These are phyloP conservation scores for Tiphia femorata DNA, from an alignment of 2,888 invertebrate species.

Conservation along the genomic window DNA sequence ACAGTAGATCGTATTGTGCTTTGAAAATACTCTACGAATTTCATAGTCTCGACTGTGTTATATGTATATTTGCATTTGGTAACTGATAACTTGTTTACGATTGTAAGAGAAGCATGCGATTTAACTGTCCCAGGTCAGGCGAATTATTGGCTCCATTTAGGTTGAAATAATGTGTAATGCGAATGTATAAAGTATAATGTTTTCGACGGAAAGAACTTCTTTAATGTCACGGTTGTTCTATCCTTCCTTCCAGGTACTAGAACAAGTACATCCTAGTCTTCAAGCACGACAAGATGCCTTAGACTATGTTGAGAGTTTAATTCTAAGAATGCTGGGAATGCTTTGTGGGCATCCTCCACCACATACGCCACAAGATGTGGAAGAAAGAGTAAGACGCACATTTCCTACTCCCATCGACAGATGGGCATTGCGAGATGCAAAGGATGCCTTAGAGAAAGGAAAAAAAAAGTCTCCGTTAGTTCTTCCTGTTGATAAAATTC, in stretches of 20 bases:
- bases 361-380: conserved; percentile 88
- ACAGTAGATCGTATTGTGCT: too few relatives aligned
- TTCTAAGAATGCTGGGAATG: conserved; percentile 88
- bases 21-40: too few relatives aligned
- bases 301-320: conserved; percentile 91
- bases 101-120: too few relatives aligned
- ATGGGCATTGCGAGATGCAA: conserved; percentile 93
- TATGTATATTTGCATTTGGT: too few relatives aligned
- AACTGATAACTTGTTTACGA: too few relatives aligned
- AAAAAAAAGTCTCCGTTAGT: conserved; percentile 81
- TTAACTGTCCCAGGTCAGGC: too few relatives aligned
- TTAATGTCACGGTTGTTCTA: neutral
- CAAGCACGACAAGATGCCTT: conserved; percentile 90
- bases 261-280: conserved; percentile 90
- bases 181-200: too few relatives aligned
- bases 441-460: conserved; percentile 84
- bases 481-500: conserved; percentile 90
- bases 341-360: conserved; percentile 88
- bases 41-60: too few relatives aligned
- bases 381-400: conserved; percentile 90
- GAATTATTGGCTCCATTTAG: too few relatives aligned
- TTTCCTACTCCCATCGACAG: conserved; percentile 96
- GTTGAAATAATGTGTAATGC: too few relatives aligned
- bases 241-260: conserved; percentile 80
- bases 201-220: too few relatives aligned